Evolutionary conservation across 2,113 vertebrate species (phyloP), one percentile per base, ranked within the genome.

Genomic region (Actenoides lindsayi): DNA sequence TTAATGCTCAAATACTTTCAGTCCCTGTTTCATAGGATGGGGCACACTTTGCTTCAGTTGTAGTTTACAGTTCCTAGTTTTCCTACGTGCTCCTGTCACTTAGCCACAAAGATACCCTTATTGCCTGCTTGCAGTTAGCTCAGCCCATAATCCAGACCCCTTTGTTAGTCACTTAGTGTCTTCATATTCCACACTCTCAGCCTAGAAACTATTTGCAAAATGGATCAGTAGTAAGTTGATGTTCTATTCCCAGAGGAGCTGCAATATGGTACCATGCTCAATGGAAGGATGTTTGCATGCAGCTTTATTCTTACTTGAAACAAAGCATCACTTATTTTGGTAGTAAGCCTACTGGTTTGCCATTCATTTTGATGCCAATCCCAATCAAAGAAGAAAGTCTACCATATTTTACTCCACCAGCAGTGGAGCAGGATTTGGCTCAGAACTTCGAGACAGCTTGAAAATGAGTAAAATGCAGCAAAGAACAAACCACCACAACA

Each of bases 241-340:
- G 48, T 12, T 56, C 17, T 70, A 14, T 67, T 84, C 28, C 28
- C 80, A 81, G 19, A 35, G 13, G 56, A 95, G n/a, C 13, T 84
- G 18, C 25, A 67, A 20, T 23, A 70, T 1, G 14, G 27, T 48
- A 69, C 33, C n/a, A n/a, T 2, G 12, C 16, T 80, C 64, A 65
- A 9, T 13, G 56, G 11, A 8, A 13, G 25, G 17, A 9, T 21
- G 0, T 0, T 48, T 73, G 42, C 27, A 16, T 10, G 48, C 23
- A 84, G 15, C 5, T 68, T 74, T 63, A 75, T 33, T 59, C n/a
- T 71, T 68, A 51, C 33, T 73, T 76, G 28, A 81, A 53, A 53
- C 28, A 95, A 93, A 77, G 1, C 19, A 65, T 63, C 2, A 59
- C 5, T 63, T n/a, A 59, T 6, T 89, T 78, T 71, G 33, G 37